phyloP scores from a whole-genome alignment of 2,888 invertebrate genomes.

The Apodemia zela region DNA sequence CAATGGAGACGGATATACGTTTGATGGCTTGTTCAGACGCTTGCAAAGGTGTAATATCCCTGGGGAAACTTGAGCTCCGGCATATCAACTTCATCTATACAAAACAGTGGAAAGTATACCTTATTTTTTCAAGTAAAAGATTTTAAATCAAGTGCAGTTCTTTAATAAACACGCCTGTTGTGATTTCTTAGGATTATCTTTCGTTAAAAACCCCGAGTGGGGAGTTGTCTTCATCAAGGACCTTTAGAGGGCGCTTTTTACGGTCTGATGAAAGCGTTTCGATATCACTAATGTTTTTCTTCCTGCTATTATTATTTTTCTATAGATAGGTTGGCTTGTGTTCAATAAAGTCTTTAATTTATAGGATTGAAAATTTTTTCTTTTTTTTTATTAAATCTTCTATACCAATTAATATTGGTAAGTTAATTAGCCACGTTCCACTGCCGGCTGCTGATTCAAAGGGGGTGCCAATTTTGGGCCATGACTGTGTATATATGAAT shows the following conservation, averaged over 20 bases:
- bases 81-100: slow-evolving; percentile 28
- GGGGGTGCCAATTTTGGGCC: too few species aligned
- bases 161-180: slow-evolving; percentile 36
- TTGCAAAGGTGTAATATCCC: slow-evolving; percentile 37
- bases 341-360: not conserved
- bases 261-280: slow-evolving; percentile 25
- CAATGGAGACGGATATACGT: slow-evolving; percentile 32
- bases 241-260: slow-evolving; percentile 34
- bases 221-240: slow-evolving; percentile 35
- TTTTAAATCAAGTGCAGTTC: not conserved
- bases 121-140: not conserved
- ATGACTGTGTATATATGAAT: too few species aligned
- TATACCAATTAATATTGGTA: too few species aligned
- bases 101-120: slow-evolving; percentile 21
- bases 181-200: slow-evolving; percentile 41
- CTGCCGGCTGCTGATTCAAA: too few species aligned
- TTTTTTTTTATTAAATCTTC: too few species aligned
- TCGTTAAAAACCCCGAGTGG: slow-evolving; percentile 38
- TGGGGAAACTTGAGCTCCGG: slow-evolving; percentile 32
- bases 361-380: not conserved
- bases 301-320: slow-evolving; percentile 8
- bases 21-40: slow-evolving; percentile 36
- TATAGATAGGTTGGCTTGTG: not conserved
- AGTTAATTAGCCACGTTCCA: too few species aligned
- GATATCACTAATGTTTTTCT: slow-evolving; percentile 21